These are phyloP conservation scores for Formica aserva DNA, from an alignment of 2,888 invertebrate species.

Conservation along the genomic window DNA sequence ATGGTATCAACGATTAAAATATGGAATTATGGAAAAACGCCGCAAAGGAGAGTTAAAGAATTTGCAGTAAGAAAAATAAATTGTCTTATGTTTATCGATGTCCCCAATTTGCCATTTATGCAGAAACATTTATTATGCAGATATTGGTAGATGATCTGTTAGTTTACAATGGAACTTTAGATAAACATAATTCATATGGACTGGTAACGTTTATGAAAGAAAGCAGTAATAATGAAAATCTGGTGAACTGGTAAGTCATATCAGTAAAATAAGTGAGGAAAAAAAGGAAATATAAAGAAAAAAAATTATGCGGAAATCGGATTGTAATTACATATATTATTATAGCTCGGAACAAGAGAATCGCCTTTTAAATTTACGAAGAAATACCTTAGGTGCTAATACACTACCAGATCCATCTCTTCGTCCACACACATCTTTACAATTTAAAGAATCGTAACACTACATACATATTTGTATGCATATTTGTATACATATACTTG, in stretches of 20 bases:
- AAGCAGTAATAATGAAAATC: slow-evolving; percentile 77
- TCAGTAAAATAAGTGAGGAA: neutral
- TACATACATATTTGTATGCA: neutral
- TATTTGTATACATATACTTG: neutral
- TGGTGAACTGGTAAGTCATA: slow-evolving; percentile 56
- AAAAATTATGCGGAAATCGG: too few relatives aligned
- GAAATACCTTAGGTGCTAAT: slow-evolving; percentile 78
- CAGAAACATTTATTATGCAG: slow-evolving; percentile 84
- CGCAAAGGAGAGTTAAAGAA: slow-evolving; percentile 92
- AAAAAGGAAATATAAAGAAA: neutral
- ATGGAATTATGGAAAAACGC: slow-evolving; percentile 95
- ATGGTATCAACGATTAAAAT: slow-evolving; percentile 91
- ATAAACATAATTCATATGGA: slow-evolving; percentile 78
- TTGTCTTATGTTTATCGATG: slow-evolving; percentile 5
- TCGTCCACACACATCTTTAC: slow-evolving; percentile 86
- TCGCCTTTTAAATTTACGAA: slow-evolving; percentile 72
- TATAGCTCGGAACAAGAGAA: slow-evolving; percentile 70
- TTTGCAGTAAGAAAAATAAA: slow-evolving; percentile 89
- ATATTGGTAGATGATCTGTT: slow-evolving; percentile 93
- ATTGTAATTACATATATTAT: neutral
- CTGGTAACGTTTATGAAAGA: slow-evolving; percentile 84
- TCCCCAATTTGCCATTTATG: neutral
- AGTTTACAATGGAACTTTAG: slow-evolving; percentile 91
- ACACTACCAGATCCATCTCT: slow-evolving; percentile 86
- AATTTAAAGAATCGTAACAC: slow-evolving; percentile 37